phyloP scores from a whole-genome alignment of 2,888 invertebrate species.

The Agrypnus murinus region DNA sequence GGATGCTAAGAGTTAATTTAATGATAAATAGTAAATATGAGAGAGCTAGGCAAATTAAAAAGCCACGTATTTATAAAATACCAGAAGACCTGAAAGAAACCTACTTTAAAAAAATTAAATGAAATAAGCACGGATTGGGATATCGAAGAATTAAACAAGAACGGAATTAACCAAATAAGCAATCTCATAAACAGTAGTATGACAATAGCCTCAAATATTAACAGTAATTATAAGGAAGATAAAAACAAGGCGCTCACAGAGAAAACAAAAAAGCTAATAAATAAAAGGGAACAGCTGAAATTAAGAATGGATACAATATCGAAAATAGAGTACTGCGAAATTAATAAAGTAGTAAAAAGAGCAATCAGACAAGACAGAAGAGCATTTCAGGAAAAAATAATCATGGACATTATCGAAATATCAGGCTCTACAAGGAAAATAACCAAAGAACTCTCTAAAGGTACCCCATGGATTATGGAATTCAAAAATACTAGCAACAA shows the following conservation, averaged over 20 bases:
- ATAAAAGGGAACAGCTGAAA: conserved; percentile 9
- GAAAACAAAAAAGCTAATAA: conserved; percentile 7
- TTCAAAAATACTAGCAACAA: conserved; percentile 8
- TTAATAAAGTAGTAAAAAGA: conserved; percentile 7
- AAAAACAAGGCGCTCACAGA: conserved; percentile 12
- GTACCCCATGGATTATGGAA: conserved; percentile 12
- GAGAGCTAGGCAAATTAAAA: conserved; percentile 15
- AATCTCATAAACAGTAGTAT: not conserved
- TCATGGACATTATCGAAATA: not conserved
- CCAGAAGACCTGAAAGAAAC: not conserved
- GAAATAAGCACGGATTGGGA: not conserved
- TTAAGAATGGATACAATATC: not conserved
- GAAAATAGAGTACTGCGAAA: too few species aligned
- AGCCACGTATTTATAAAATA: not conserved
- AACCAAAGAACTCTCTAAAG: conserved; percentile 5
- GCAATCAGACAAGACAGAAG: conserved; percentile 8
- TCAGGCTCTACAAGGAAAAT: conserved; percentile 10
- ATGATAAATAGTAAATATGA: conserved; percentile 6
- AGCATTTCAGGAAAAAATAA: conserved; percentile 6
- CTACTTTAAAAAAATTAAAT: conserved; percentile 1
- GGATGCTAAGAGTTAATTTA: conserved; percentile 3
- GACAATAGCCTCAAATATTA: conserved; percentile 6
- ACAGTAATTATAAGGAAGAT: not conserved
- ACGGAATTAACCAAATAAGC: not conserved
- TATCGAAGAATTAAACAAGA: conserved; percentile 1